Evolutionary conservation across 2,797 vertebrate genomes (phyloP), one percentile per base, ranked within the genome.

Genomic region (Halcyon smyrnensis): DNA sequence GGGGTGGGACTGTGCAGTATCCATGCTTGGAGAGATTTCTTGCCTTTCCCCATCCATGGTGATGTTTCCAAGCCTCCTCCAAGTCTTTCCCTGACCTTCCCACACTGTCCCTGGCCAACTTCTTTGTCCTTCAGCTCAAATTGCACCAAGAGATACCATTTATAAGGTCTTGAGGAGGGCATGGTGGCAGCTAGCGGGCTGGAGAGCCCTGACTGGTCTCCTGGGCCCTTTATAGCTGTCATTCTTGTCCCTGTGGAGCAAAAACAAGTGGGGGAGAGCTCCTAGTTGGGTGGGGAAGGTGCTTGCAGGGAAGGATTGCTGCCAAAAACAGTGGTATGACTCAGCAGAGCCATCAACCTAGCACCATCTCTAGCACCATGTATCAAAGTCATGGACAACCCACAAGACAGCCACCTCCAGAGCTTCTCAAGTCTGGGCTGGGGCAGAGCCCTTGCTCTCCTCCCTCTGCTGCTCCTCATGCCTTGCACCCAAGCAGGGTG

Each of bases 61-160:
- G 48, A 51, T 5, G 6, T 45, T 59, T 76, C 48, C 41, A 71
- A 45, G 37, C 12, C 36, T 56, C 36, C 41, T 65, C n/a, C 51
- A 56, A 25, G 25, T 36, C 51, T 56, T 71, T 34, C 18, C 6
- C 19, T 64, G 62, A 53, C n/a, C 53, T 71, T 51, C 2, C 16
- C 0, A 0, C 36, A 30, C 53, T 17, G 1, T 39, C 5, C 36
- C n/a, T 41, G n/a, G 28, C 17, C 57, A 28, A 24, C 0, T 1
- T 12, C n/a, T 81, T 81, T 57, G 36, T 46, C n/a, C 41, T 88
- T 70, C 64, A 80, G 11, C 63, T 62, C 43, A 53, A 62, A 70
- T 15, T 16, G 7, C 53, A 43, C 43, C 24, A 25, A 43, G 39
- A 74, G 12, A 28, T 70, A 16, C 14, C 30, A 11, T 57, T 54